These are phyloP conservation scores for Nycticorax nycticorax DNA, from an alignment of 2,113 vertebrate genomes.

Conservation along the genomic window DNA sequence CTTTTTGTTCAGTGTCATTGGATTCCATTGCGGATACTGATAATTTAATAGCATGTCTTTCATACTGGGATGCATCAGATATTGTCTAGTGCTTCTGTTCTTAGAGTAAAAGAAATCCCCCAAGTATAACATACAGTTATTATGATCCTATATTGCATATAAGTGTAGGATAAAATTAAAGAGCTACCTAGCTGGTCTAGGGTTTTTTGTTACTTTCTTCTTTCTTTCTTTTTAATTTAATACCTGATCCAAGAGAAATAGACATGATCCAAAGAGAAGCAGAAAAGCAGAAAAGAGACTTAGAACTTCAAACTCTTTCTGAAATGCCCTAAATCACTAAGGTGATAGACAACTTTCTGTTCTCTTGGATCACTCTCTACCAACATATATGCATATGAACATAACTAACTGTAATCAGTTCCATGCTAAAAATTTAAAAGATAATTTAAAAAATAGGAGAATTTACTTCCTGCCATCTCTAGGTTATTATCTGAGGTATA, in stretches of 20 bases:
- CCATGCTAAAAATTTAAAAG: neutral
- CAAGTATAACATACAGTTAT: neutral
- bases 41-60: constrained; percentile 38
- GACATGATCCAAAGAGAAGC: neutral
- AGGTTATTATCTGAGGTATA: neutral
- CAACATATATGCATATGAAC: neutral
- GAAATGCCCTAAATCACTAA: neutral
- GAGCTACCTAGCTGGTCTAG: neutral
- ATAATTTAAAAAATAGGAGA: neutral
- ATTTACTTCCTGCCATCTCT: neutral
- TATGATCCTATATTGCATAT: neutral
- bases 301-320: neutral
- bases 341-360: neutral
- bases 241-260: neutral
- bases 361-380: neutral
- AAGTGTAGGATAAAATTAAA: neutral
- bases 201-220: neutral
- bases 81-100: neutral
- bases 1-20: neutral
- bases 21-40: neutral
- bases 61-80: neutral
- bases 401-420: neutral
- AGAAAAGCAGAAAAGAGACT: neutral
- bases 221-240: neutral
- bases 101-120: neutral